These are phyloP conservation scores for Puma concolor DNA, from an alignment of 2,113 vertebrate species.

Conservation along the genomic window DNA sequence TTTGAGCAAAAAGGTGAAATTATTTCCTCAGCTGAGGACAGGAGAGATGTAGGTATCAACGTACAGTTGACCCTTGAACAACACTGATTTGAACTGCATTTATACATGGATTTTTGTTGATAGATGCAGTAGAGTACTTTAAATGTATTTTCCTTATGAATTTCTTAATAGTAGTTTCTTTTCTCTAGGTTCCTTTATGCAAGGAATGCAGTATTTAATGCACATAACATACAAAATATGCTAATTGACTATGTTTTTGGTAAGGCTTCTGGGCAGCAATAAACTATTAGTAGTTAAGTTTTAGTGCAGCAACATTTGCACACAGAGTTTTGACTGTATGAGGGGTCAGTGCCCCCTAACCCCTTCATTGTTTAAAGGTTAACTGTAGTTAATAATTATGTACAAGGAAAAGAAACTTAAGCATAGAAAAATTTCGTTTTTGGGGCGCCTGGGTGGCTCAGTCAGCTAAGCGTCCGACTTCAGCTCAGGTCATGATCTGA, in stretches of 20 bases:
- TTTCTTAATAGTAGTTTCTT: background rate
- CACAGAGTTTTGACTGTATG: background rate
- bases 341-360: background rate
- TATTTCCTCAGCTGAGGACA: background rate
- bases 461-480: no score
- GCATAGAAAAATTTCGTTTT: background rate
- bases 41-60: background rate
- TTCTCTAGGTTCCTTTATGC: background rate
- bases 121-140: background rate
- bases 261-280: background rate
- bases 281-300: background rate
- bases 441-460: no score
- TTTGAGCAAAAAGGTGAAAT: background rate
- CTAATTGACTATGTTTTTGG: background rate
- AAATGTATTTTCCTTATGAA: background rate
- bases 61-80: background rate
- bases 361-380: background rate
- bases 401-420: background rate
- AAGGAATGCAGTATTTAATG: background rate
- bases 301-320: background rate
- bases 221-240: background rate
- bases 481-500: no score
- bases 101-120: background rate
- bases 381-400: background rate
- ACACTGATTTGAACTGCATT: background rate